phyloP scores from a whole-genome alignment of 64 coral and sea anemone species.

The Actinia equina region DNA sequence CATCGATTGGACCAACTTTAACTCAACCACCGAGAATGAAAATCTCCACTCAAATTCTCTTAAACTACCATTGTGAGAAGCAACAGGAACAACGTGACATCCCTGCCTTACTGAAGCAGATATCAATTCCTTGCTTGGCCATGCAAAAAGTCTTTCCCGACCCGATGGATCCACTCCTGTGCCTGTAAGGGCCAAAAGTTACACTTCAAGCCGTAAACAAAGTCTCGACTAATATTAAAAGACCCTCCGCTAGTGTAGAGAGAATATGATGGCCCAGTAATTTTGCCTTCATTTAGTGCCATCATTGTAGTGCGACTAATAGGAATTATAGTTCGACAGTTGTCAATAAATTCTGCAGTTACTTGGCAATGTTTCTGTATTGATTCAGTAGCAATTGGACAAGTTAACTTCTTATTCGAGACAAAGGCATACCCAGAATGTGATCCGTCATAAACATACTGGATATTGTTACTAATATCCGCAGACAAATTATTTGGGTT shows the following conservation, averaged over 20 bases:
- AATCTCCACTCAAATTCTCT: conserved; percentile 70
- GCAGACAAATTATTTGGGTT: background rate
- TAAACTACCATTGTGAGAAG: conserved; percentile 39
- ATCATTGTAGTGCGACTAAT: background rate
- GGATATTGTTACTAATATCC: background rate
- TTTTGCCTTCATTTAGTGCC: background rate
- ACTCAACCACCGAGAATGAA: conserved; percentile 67
- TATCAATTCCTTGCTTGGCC: conserved; percentile 37
- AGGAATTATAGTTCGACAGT: conserved; percentile 32
- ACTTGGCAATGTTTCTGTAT: conserved; percentile 37
- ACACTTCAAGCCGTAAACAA: conserved; percentile 81
- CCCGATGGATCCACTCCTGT: conserved; percentile 52
- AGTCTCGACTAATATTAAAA: conserved; percentile 51
- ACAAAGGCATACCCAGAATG: conserved; percentile 62
- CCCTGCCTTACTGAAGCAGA: conserved; percentile 36
- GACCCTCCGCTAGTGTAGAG: conserved; percentile 4
- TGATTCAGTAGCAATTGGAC: background rate
- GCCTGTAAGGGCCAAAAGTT: conserved; percentile 75
- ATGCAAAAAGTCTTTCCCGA: conserved; percentile 32
- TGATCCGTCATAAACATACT: conserved; percentile 47
- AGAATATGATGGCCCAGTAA: conserved; percentile 62
- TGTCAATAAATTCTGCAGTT: conserved; percentile 56
- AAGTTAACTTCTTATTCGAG: conserved; percentile 6
- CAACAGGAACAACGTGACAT: conserved; percentile 68
- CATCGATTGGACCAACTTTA: conserved; percentile 42